Evolutionary conservation across 2,888 invertebrate species (phyloP).

Genomic region (Branchipolynoe longqiensis): DNA sequence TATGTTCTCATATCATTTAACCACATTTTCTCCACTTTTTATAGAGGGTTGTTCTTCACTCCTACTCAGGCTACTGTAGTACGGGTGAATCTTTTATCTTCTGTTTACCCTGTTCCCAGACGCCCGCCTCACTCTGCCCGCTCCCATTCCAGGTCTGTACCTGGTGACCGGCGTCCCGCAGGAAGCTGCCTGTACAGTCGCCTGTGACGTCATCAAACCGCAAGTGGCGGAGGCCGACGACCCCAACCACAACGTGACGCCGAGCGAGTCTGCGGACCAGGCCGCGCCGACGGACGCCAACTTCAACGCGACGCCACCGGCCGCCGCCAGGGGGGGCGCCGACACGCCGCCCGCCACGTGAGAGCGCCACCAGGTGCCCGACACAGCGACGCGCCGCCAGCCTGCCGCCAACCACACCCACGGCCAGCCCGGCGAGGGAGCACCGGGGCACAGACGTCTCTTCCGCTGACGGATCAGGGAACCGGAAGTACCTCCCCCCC

Average conservation of each 20-base stretch:
- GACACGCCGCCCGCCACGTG: conserved; percentile 14
- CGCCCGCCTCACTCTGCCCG: too few relatives aligned
- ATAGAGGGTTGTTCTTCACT: too few relatives aligned
- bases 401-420: not conserved
- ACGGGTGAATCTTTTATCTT: too few relatives aligned
- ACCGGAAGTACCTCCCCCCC: too few relatives aligned
- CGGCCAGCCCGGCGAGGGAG: not conserved
- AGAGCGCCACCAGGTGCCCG: not conserved
- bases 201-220: conserved; percentile 21
- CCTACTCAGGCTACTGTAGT: too few relatives aligned
- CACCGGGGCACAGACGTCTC: not conserved
- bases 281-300: conserved; percentile 20
- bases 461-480: too few relatives aligned
- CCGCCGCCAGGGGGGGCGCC: not conserved
- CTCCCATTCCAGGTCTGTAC: not conserved
- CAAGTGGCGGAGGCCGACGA: conserved; percentile 22
- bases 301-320: not conserved
- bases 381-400: not conserved
- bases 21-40: too few relatives aligned
- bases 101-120: too few relatives aligned
- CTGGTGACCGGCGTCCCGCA: not conserved
- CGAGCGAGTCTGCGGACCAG: not conserved
- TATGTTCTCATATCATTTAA: too few relatives aligned
- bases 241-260: conserved; percentile 25
- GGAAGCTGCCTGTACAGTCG: not conserved